Percentiles rank a stretch among this genome's conserved stretches.
phyloP scores from a whole-genome alignment of 2,113 vertebrate species.

The Percina caprodes region DNA sequence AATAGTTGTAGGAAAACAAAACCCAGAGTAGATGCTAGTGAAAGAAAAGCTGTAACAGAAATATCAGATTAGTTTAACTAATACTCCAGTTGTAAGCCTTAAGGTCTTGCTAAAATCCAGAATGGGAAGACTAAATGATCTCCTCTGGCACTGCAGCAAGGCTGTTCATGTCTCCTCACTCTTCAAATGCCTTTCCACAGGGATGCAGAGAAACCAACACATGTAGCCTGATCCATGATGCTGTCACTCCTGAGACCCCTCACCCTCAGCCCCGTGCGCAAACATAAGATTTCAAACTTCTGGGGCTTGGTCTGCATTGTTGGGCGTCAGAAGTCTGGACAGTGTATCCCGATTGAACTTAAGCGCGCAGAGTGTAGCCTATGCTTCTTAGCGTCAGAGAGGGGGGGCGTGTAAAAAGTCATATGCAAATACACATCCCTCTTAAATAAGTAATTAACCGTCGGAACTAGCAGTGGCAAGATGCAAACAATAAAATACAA shows the following conservation, averaged over 20 bases:
- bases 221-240: constrained; percentile 70
- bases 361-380: constrained; percentile 48
- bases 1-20: constrained; percentile 40
- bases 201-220: constrained; percentile 62
- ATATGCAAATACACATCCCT: constrained; percentile 36
- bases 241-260: constrained; percentile 61
- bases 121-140: constrained; percentile 48
- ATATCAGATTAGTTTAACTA: neutral
- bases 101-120: constrained; percentile 57
- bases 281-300: constrained; percentile 45
- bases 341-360: constrained; percentile 34
- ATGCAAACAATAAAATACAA: neutral
- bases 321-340: constrained; percentile 34
- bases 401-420: constrained; percentile 57
- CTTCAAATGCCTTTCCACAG: constrained; percentile 73
- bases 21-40: neutral
- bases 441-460: neutral
- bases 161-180: constrained; percentile 61
- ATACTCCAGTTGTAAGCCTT: constrained; percentile 44
- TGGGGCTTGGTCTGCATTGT: constrained; percentile 46
- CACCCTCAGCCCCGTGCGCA: constrained; percentile 46
- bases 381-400: constrained; percentile 36
- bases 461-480: constrained; percentile 2
- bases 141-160: constrained; percentile 38
- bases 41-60: constrained; percentile 15